A percentile compares a stretch with the other conserved stretches of the same genome.
Evolutionary conservation across 2,113 vertebrate species (phyloP).

Genomic region (Scomber japonicus): DNA sequence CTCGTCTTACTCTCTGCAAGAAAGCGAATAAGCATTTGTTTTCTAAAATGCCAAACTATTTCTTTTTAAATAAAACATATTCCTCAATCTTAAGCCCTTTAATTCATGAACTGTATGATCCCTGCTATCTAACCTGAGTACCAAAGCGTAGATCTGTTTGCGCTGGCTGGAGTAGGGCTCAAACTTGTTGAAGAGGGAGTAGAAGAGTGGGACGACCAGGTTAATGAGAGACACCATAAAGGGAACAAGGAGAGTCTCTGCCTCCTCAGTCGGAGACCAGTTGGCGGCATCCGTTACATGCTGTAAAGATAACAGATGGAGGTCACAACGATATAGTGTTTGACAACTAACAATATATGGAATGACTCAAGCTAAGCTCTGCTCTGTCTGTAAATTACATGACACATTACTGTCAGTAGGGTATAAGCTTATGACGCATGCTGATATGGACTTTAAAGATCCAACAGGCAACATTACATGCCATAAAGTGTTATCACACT

Average conservation of each 20-base stretch:
- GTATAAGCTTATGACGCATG: slow-evolving; percentile 5
- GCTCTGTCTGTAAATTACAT: background rate
- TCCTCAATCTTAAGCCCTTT: background rate
- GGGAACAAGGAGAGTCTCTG: slow-evolving; percentile 89
- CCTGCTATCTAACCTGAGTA: slow-evolving; percentile 86
- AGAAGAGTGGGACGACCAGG: slow-evolving; percentile 88
- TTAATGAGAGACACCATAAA: slow-evolving; percentile 90
- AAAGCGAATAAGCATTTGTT: background rate
- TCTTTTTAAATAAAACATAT: background rate
- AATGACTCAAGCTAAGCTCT: slow-evolving; percentile 1
- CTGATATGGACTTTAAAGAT: background rate
- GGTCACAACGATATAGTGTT: background rate
- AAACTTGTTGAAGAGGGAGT: slow-evolving; percentile 88
- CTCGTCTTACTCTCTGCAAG: background rate
- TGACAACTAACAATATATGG: rapidly evolving
- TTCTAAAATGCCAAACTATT: no score
- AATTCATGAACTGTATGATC: background rate
- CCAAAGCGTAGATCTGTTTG: slow-evolving; percentile 86
- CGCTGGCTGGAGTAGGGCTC: slow-evolving; percentile 89
- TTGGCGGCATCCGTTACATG: slow-evolving; percentile 1
- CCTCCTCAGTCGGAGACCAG: slow-evolving; percentile 75
- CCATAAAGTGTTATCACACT: slow-evolving; percentile 1
- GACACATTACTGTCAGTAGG: background rate
- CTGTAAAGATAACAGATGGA: slow-evolving; percentile 41
- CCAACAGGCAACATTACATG: background rate